phyloP scores from a whole-genome alignment of 2,113 vertebrate species.

The Hippoglossus stenolepis region DNA sequence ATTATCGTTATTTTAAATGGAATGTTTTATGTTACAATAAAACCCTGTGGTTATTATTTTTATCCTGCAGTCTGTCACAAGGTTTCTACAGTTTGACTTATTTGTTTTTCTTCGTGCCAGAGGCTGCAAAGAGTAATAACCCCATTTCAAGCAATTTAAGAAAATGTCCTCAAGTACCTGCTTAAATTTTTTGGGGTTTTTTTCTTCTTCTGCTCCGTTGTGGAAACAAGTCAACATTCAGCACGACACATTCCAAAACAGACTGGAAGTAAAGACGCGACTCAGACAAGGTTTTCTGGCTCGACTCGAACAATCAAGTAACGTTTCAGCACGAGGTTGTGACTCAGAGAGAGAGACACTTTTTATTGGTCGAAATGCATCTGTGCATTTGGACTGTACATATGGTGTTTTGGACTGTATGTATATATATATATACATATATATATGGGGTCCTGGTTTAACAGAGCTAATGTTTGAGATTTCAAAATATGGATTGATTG shows the following conservation, averaged over 20 bases:
- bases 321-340: conserved; percentile 16
- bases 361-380: not conserved
- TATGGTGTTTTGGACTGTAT: conserved; percentile 37
- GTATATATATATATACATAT: conserved; percentile 20
- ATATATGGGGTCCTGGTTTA: conserved; percentile 2
- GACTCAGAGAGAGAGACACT: conserved; percentile 3
- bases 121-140: conserved; percentile 4
- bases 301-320: conserved; percentile 23
- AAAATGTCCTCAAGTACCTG: conserved; percentile 11
- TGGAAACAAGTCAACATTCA: conserved; percentile 26
- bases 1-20: conserved; percentile 24
- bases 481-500: conserved; percentile 35
- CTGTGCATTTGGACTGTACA: not conserved
- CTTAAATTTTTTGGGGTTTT: conserved; percentile 6
- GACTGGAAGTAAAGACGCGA: conserved; percentile 25
- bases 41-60: conserved; percentile 20
- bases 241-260: conserved; percentile 66
- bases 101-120: conserved; percentile 14
- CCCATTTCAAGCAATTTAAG: conserved; percentile 8
- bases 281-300: conserved; percentile 18
- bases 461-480: conserved; percentile 27
- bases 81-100: conserved; percentile 12
- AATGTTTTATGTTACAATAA: conserved; percentile 36
- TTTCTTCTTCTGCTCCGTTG: conserved; percentile 9
- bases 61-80: not conserved